phyloP scores from a whole-genome alignment of 2,113 vertebrate species.

The Odocoileus hemionus region DNA sequence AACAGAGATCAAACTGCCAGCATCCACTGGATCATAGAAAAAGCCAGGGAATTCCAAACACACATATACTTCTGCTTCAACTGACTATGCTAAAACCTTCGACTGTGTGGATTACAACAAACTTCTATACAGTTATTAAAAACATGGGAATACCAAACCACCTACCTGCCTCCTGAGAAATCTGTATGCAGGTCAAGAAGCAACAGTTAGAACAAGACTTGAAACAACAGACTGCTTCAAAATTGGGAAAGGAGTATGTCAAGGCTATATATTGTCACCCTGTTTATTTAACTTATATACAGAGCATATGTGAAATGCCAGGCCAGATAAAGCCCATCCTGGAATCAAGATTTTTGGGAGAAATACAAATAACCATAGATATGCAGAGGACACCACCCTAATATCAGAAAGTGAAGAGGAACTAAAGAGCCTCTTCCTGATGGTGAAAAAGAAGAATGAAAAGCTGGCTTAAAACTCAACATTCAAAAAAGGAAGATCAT shows the following conservation, averaged over 20 bases:
- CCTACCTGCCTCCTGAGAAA: neutral
- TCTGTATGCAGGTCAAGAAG: neutral
- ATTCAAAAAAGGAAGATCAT: neutral
- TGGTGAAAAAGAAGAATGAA: neutral
- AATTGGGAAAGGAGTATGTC: neutral
- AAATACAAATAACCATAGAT: neutral
- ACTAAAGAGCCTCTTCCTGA: neutral
- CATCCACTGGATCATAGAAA: neutral
- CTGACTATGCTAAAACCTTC: neutral
- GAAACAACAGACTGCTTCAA: neutral
- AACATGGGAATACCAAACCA: neutral
- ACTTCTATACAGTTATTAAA: too few relatives aligned
- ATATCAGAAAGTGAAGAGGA: neutral
- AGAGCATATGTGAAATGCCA: neutral
- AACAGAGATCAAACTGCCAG: neutral
- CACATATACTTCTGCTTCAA: neutral
- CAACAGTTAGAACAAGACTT: neutral
- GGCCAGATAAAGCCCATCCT: neutral
- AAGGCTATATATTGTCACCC: neutral
- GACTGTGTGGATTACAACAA: too few relatives aligned
- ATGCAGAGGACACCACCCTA: neutral
- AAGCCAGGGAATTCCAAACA: neutral
- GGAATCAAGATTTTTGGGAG: neutral
- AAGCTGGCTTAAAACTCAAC: neutral
- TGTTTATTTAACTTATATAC: neutral